phyloP scores from a whole-genome alignment of 2,113 vertebrate species.

The Aviceda subcristata region DNA sequence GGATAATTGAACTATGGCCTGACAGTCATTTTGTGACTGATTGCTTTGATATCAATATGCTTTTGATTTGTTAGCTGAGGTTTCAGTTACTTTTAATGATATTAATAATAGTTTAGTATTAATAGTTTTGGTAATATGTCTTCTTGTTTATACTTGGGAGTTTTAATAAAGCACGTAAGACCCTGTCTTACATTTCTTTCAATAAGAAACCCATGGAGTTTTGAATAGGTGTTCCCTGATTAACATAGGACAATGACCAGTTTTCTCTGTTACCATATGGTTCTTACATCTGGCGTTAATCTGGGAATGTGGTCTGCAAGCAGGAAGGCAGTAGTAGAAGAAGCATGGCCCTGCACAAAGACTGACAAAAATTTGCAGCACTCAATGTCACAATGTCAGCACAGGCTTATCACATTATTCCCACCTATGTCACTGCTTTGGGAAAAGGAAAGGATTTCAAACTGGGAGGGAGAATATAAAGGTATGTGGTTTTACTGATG shows the following conservation, averaged over 20 bases:
- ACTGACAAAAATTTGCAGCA: not conserved
- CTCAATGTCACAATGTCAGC: not conserved
- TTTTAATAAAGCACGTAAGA: not conserved
- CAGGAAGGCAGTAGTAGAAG: not conserved
- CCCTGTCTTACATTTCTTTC: not conserved
- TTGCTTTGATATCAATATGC: not conserved
- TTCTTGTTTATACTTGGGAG: not conserved
- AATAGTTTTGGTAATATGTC: not conserved
- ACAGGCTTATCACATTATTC: not conserved
- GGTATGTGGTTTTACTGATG: not conserved
- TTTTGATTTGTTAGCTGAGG: not conserved
- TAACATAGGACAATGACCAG: not conserved
- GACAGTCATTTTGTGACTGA: not conserved
- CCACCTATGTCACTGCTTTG: not conserved
- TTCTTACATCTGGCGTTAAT: not conserved
- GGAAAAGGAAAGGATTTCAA: not conserved
- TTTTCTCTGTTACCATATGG: not conserved
- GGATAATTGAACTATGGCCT: not conserved
- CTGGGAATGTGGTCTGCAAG: not conserved
- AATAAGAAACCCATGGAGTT: not conserved
- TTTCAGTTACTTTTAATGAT: not conserved
- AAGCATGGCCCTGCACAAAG: not conserved
- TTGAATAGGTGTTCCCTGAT: not conserved
- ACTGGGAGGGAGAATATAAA: not conserved
- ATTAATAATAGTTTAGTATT: not conserved